A percentile compares a stretch with the other conserved stretches of the same genome.
Evolutionary conservation across 2,797 vertebrate genomes (phyloP).

Genomic region (Sphaeramia orbicularis): DNA sequence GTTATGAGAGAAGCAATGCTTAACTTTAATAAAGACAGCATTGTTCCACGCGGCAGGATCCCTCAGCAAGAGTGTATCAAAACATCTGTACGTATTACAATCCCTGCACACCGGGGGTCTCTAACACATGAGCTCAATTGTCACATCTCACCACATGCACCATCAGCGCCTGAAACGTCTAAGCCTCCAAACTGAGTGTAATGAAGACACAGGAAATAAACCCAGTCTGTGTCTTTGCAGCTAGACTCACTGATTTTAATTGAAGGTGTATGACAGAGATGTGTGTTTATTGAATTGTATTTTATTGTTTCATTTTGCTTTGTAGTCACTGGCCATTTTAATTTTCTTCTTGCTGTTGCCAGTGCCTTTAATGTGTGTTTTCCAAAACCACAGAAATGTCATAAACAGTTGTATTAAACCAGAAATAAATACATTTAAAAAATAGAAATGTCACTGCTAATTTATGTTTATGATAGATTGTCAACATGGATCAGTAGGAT

Average conservation of each 20-base stretch:
- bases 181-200: constrained; percentile 46
- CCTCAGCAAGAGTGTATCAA: constrained; percentile 66
- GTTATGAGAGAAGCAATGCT: constrained; percentile 57
- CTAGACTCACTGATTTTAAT: constrained; percentile 54
- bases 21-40: constrained; percentile 76
- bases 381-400: no score
- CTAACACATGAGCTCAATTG: constrained; percentile 47
- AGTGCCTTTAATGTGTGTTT: no score
- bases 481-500: no score
- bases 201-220: constrained; percentile 54
- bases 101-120: constrained; percentile 54
- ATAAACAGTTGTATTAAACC: no score
- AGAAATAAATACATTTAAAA: no score
- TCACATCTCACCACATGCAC: constrained; percentile 70
- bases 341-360: constrained; percentile 4
- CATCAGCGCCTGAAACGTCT: constrained; percentile 45
- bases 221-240: constrained; percentile 13
- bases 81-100: constrained; percentile 66
- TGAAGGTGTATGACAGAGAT: constrained; percentile 40
- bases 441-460: no score
- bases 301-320: constrained; percentile 49
- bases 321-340: constrained; percentile 3
- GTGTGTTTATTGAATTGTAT: constrained; percentile 33
- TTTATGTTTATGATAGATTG: no score
- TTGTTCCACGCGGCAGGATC: constrained; percentile 67